Evolutionary conservation across 2,888 invertebrate genomes (phyloP), one percentile per base, ranked within the genome.

Genomic region (Epistrophe eligans): DNA sequence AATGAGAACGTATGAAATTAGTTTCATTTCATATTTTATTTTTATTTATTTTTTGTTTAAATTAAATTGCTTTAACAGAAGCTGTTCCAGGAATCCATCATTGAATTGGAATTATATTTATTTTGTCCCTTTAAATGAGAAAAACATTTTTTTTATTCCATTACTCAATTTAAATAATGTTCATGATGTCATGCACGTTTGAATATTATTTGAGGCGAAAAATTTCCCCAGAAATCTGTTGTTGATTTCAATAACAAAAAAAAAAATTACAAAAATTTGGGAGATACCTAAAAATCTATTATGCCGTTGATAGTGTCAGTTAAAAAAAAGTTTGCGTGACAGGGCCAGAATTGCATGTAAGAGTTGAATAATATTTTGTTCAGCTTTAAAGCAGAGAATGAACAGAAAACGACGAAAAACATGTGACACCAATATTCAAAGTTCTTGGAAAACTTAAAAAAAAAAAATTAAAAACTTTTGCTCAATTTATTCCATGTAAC

Each of bases 281-380:
- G 4, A 24, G 24, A 17, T 7, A 58, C 7, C 40, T 62, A 5
- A 40, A n/a, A 60, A 40, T 19, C 38, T 19, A 43, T 62, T 43
- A 48, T 48, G 13, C 32, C 1, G 32, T 35, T 66, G 66, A 66
- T 32, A 48, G 45, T 66, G 66, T 66, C 48, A 66, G 45, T 66
- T 32, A 66, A 32, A 43, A 32, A 28, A 60, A 66, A 48, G 66
- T 48, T 66, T 48, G 66, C 66, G 48, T 66, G 66, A 66, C 48
- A 66, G 0, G 32, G 17, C 6, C 66, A 66, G 17, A 66, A 7
- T 66, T 66, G 32, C 45, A 66, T 66, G 66, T 66, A 48, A 32
- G 10, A 66, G 11, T 66, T 13, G 66, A 32, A 66, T 66, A 66
- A 48, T 32, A 11, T 48, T 48, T 62, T n/a, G n/a, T n/a, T 24